Base-by-base conservation (phyloP, 2,797 vertebrate genomes). In the Cyclopterus lumpus region DNA sequence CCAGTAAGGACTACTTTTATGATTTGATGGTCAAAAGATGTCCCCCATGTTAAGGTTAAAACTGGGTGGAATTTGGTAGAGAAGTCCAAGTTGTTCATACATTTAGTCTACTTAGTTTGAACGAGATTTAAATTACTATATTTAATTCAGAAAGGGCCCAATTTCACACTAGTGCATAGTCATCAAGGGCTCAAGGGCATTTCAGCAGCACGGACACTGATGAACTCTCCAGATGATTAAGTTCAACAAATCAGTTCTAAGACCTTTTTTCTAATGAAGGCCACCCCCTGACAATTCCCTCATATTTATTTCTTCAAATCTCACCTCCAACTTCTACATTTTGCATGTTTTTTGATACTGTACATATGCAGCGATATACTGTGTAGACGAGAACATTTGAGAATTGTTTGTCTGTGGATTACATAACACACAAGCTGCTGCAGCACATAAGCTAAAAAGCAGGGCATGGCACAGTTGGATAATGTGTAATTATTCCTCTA, bases 401-500 rank as follows among this genome's bases (percentile, higher is more conserved):
- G 11, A 67, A 42, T 55, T 72, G 26, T 26, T 12, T 64, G 34
- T 73, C 24, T 59, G 22, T 30, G 14, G 51, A 46, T 75, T 63
- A 53, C 49, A 66, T 72, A 77, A 71, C 61, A n/a, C 48, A 38
- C 51, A 81, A 61, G 42, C 51, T 76, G 55, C 42, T 38, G 15
- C 60, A 69, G n/a, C 14, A 20, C 18, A 20, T 46, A n/a, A 68
- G 20, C 28, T 74, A 63, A 76, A 65, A 75, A 77, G 38, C 63
- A 34, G 59, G 66, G 15, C 38, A 60, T 64, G 53, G 38, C 76
- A 66, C 3, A n/a, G 55, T 66, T 78, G 64, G 62, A 42, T 77
- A 83, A 78, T 77, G 42, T 65, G 44, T 62, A 73, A 69, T 83
- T 82, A 82, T 82, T 81, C 49, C 24, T 67, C 55, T 78, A 80